Percentiles rank a stretch among this genome's conserved stretches.
Conservation (phyloP, 2,113 vertebrate species). For the Chaetodon auriga region DNA sequence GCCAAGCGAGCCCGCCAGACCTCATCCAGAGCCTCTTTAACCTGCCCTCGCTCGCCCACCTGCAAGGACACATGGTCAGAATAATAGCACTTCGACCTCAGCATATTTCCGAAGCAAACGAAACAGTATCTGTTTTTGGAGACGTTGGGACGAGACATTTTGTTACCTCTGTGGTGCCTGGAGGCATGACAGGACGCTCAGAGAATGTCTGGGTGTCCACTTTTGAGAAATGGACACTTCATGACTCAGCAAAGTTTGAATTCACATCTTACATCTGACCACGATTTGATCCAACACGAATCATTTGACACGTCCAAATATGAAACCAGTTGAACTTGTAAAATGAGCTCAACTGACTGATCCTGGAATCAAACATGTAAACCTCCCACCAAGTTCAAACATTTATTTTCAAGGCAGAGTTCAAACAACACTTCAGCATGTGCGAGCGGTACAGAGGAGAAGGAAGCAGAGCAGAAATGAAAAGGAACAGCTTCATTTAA, state of each 20-base stretch:
- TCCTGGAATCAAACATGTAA: not conserved
- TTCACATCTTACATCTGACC: not conserved
- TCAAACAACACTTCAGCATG: not conserved
- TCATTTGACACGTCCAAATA: not conserved
- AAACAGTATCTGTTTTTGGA: conserved; percentile 7
- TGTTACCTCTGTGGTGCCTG: not conserved
- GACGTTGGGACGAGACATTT: not conserved
- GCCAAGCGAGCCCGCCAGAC: conserved; percentile 88
- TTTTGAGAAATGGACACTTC: conserved; percentile 10
- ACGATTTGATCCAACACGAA: conserved; percentile 8
- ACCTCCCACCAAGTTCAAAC: not conserved
- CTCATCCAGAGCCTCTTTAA: conserved; percentile 93
- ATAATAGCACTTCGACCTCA: not conserved
- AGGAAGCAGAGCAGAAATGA: not conserved
- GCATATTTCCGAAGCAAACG: not conserved
- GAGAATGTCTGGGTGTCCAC: conserved; percentile 24
- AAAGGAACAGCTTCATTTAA: not conserved
- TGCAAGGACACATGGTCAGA: conserved; percentile 88
- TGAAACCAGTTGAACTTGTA: not conserved
- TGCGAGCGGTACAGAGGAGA: not conserved
- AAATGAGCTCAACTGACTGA: not conserved
- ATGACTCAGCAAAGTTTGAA: not conserved
- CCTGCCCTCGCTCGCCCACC: conserved; percentile 90
- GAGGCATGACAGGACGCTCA: not conserved
- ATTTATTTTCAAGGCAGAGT: conserved; percentile 10